Conservation (phyloP, 2,888 invertebrate species). For the Sminthurinus aureus region DNA sequence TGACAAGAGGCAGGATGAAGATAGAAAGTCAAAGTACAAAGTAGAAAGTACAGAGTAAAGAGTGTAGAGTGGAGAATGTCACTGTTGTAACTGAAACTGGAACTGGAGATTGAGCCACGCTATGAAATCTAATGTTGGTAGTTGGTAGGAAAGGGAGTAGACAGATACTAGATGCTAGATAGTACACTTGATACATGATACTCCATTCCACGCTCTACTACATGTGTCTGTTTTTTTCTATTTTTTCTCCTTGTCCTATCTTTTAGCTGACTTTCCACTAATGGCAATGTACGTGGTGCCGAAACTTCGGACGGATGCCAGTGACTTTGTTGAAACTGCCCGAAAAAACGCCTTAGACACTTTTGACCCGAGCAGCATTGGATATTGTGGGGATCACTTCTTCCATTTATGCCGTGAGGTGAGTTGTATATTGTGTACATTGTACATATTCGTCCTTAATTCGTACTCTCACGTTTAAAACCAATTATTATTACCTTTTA, state of each 20-base stretch:
- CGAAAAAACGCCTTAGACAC: conserved; percentile 82
- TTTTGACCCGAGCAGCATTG: conserved; percentile 81
- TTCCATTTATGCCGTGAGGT: conserved; percentile 83
- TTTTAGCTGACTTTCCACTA: conserved; percentile 84
- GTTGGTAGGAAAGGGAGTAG: too few relatives aligned
- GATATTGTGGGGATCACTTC: conserved; percentile 87
- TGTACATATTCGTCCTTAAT: too few relatives aligned
- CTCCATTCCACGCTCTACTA: background rate
- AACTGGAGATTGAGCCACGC: background rate
- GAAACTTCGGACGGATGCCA: conserved; percentile 83
- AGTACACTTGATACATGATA: conserved; percentile 13
- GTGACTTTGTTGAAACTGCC: conserved; percentile 84
- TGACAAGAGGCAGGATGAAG: background rate
- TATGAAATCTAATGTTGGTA: conserved; percentile 39
- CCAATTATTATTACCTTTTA: background rate
- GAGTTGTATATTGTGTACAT: too few relatives aligned
- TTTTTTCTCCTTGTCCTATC: background rate
- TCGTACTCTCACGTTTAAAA: too few relatives aligned
- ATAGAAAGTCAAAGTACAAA: background rate
- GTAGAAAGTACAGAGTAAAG: conserved; percentile 1
- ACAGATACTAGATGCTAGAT: too few relatives aligned
- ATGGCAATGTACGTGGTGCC: conserved; percentile 91
- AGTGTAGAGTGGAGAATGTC: background rate
- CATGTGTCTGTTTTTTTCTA: background rate
- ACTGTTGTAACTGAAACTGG: background rate